Evolutionary conservation across 2,113 vertebrate species (phyloP).

Genomic region (Lutjanus erythropterus): DNA sequence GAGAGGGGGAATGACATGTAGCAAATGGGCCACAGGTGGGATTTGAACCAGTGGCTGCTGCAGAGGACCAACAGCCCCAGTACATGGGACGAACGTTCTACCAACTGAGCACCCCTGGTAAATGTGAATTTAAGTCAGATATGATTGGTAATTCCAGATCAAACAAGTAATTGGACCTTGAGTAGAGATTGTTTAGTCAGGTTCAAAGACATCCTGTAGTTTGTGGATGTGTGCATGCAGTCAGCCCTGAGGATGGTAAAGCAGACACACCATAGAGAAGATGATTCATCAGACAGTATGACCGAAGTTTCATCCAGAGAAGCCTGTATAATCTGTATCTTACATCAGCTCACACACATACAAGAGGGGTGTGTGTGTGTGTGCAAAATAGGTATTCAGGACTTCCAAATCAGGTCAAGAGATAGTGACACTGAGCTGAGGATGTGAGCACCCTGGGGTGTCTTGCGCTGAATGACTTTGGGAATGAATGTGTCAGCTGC

Average conservation of each 20-base stretch:
- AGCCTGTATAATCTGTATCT: background rate
- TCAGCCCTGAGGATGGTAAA: background rate
- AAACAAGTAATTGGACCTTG: conserved; percentile 4
- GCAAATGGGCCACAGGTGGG: too few species aligned
- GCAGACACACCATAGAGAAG: background rate
- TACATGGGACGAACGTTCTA: too few species aligned
- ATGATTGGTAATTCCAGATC: background rate
- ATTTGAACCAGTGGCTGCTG: too few species aligned
- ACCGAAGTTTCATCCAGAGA: conserved; percentile 9
- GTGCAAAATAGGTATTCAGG: conserved; percentile 39
- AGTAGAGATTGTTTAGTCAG: conserved; percentile 2
- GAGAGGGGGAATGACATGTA: too few species aligned
- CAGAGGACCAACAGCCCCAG: too few species aligned
- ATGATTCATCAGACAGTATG: conserved; percentile 27
- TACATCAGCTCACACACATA: conserved; percentile 4
- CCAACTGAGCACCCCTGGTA: too few species aligned
- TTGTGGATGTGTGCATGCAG: background rate
- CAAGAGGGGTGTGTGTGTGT: background rate
- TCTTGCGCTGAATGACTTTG: conserved; percentile 47
- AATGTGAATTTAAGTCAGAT: too few species aligned
- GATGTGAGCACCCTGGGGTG: conserved; percentile 46
- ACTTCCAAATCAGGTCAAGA: conserved; percentile 51
- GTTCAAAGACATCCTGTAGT: conserved; percentile 1
- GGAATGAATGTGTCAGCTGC: conserved; percentile 70
- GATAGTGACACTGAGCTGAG: conserved; percentile 35